Evolutionary conservation across 2,797 vertebrate genomes (phyloP), one percentile per base, ranked within the genome.

Genomic region (Poecilia velifera): DNA sequence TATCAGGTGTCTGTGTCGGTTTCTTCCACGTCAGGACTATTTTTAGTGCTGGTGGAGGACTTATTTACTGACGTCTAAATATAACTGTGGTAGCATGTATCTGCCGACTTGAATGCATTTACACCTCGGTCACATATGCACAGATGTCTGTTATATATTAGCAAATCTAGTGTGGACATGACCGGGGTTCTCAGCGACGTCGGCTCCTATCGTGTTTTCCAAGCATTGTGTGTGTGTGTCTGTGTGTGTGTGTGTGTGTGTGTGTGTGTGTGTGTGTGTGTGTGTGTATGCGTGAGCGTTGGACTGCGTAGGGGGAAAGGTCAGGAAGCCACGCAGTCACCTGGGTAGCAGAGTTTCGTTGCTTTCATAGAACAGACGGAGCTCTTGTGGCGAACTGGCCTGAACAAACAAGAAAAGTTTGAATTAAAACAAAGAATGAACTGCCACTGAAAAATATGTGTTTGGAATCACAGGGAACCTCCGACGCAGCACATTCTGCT

Each of bases 381-480:
- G 97, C 86, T 99, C 98, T 88, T 99, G 98, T 0, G 98, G 98
- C 76, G 97, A 98, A 93, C 96, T 98, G 84, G 98, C 98, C 98
- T 99, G 82, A 0, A 72, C n/a, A 87, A 70, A 82, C 18, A 79
- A 49, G 31, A 25, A 62, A 31, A 34, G 12, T 16, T 51, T 25
- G 9, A 55, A n/a, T 55, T 55, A 55, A 82, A 53, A 82, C 16
- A 76, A 70, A 83, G n/a, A 3, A 51, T 75, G 18, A 71, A 22
- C 41, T 25, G 76, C 8, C 20, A 4, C 22, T 66, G 18, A 39
- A 70, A 70, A 43, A 43, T 43, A 43, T 18, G 5, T 28, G 41
- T 8, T 10, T 66, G 64, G 20, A 22, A 41, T 66, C 34, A 41
- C 18, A 66, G 36, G 18, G 62, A 3, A 39, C 62, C 59, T 66